A percentile compares a stretch with the other conserved stretches of the same genome.
Evolutionary conservation across 2,888 invertebrate species (phyloP).

Genomic region (Agrotis segetum): DNA sequence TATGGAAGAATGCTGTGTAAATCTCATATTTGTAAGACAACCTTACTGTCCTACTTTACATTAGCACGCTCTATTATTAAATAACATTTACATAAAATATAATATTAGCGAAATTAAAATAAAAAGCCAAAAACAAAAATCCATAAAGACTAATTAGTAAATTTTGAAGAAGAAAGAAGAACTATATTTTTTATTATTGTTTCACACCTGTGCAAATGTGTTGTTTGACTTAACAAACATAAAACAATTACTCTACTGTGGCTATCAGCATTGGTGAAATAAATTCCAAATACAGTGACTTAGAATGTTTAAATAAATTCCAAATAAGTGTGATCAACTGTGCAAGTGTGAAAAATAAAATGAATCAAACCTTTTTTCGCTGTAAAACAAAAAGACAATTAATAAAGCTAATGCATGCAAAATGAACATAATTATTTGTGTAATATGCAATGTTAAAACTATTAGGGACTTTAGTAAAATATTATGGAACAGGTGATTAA

Average conservation of each 20-base stretch:
- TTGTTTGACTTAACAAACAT: constrained; percentile 23
- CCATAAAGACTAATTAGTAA: not conserved
- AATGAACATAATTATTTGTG: not conserved
- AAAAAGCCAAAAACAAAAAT: not conserved
- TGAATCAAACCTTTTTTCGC: constrained; percentile 86
- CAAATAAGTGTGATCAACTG: constrained; percentile 35
- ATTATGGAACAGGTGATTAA: not conserved
- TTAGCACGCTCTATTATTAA: not conserved
- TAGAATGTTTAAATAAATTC: not conserved
- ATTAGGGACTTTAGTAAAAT: not conserved
- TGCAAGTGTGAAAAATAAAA: constrained; percentile 56
- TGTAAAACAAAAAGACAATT: constrained; percentile 80
- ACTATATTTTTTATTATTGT: not conserved
- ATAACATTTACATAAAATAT: not conserved
- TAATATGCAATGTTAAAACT: not conserved
- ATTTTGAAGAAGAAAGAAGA: not conserved
- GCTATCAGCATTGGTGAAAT: not conserved
- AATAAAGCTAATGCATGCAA: constrained; percentile 60
- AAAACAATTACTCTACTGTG: constrained; percentile 1
- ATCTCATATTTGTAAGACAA: not conserved
- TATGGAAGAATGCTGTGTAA: not conserved
- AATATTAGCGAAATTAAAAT: not conserved
- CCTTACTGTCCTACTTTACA: not conserved
- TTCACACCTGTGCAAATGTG: constrained; percentile 56
- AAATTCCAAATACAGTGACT: not conserved